These are phyloP conservation scores for Natator depressus DNA, from an alignment of 2,113 vertebrate genomes.

Conservation along the genomic window DNA sequence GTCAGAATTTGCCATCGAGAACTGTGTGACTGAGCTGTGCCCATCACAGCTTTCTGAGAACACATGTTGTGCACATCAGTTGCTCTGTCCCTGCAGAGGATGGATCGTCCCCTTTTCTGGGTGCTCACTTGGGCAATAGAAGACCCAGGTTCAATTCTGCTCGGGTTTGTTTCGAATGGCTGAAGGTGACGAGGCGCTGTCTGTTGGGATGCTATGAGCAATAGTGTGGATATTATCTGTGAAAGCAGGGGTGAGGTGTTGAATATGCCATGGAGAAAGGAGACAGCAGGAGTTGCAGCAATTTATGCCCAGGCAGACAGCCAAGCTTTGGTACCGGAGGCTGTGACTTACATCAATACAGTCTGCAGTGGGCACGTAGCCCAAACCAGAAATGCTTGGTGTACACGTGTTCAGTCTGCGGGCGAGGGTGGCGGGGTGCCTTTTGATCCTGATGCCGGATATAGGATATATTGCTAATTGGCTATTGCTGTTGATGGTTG, in stretches of 20 bases:
- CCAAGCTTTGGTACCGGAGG: background rate
- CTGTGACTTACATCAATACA: background rate
- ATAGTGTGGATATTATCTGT: background rate
- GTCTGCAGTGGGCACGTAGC: background rate
- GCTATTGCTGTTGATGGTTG: background rate
- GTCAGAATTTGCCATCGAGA: background rate
- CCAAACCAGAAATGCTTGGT: background rate
- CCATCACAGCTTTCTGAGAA: background rate
- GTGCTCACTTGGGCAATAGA: background rate
- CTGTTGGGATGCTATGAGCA: background rate
- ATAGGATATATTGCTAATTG: background rate
- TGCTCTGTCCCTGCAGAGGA: background rate
- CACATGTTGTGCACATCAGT: background rate
- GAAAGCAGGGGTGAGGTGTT: background rate
- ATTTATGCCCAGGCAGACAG: background rate
- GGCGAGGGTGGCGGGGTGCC: background rate
- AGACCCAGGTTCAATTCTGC: background rate
- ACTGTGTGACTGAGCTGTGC: background rate
- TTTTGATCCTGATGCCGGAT: background rate
- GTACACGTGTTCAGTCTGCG: background rate
- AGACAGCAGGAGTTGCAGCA: background rate
- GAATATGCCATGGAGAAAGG: background rate
- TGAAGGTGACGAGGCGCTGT: background rate
- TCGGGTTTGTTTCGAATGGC: background rate
- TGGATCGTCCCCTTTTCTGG: background rate